Conservation (phyloP, 2,888 invertebrate species). For the Amphipyra berbera region DNA sequence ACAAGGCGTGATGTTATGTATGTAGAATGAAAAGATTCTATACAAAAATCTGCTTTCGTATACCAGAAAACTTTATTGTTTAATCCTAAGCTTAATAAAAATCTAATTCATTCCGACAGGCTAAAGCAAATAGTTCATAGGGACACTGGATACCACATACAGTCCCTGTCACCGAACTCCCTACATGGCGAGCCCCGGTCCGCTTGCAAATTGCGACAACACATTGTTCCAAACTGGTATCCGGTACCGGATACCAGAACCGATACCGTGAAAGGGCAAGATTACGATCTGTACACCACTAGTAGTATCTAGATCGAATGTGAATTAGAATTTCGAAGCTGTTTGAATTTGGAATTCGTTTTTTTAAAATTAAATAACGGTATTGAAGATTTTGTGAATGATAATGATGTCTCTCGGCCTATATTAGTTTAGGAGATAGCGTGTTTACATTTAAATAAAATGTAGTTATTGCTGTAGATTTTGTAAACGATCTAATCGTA, state of each 20-base stretch:
- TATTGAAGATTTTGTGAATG: slow-evolving; percentile 15
- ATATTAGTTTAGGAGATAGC: neutral
- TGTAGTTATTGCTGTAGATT: neutral
- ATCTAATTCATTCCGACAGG: slow-evolving; percentile 21
- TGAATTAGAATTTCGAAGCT: slow-evolving; percentile 52
- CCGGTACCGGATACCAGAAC: slow-evolving; percentile 47
- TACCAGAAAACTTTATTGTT: too few relatives aligned
- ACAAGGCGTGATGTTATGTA: too few relatives aligned
- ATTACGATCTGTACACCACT: slow-evolving; percentile 65
- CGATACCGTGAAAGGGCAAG: slow-evolving; percentile 60
- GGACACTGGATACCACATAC: slow-evolving; percentile 55
- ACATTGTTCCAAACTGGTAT: slow-evolving; percentile 80
- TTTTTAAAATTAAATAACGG: slow-evolving; percentile 40
- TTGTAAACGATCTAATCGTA: slow-evolving; percentile 12
- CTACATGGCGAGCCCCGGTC: slow-evolving; percentile 79
- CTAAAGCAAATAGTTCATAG: slow-evolving; percentile 47
- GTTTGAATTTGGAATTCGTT: slow-evolving; percentile 38
- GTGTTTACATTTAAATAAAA: neutral
- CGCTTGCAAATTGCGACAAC: slow-evolving; percentile 87
- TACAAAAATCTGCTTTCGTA: too few relatives aligned
- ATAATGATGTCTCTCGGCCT: slow-evolving; percentile 1
- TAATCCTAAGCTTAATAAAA: slow-evolving; percentile 13
- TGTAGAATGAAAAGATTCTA: too few relatives aligned
- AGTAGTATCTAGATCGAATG: slow-evolving; percentile 58
- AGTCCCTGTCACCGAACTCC: slow-evolving; percentile 59